Base-by-base conservation (phyloP, 2,797 vertebrate genomes). In the Ctenopoma kingsleyae region DNA sequence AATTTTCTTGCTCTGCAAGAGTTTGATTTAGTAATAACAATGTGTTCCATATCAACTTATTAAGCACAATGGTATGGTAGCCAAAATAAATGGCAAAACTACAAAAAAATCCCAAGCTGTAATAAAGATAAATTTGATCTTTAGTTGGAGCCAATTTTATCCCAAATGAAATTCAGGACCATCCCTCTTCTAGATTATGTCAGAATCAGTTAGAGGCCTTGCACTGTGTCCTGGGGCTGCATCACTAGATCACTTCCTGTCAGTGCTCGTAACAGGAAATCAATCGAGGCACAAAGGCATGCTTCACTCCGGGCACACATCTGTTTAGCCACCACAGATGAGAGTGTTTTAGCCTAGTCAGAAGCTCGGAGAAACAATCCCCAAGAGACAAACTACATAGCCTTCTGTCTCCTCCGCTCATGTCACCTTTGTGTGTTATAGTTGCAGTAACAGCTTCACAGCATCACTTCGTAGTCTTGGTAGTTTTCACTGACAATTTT, bases 321-420 rank as follows among this genome's bases (percentile, higher is more conserved):
- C 76, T 85, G 76, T 30, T 78, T 63, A 73, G 57, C 51, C 53
- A 69, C 55, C 73, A 53, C 74, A 71, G 68, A 65, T 59, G 62
- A 81, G 71, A 80, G 70, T 85, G 66, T 89, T 89, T 83, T 81
- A 77, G 54, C 72, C 62, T 67, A 48, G 51, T 75, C 49, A 41
- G 74, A 64, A 87, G 70, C 57, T 53, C 56, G 68, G 68, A 74
- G 71, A 81, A 87, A 86, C 76, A 84, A 83, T 78, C 75, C 83
- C 81, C 71, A 19, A 59, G 72, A 85, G 68, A 71, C 62, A 70
- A 72, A 58, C 76, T 70, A 77, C 68, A 85, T 78, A 76, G 4
- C 74, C 63, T 73, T 81, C 71, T 78, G 86, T 91, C 84, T 86
- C 77, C 62, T 83, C 63, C 12, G 43, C 76, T 89, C 74, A 80